These are phyloP conservation scores for Drosophila nigrodunni DNA, from an alignment of 1,140 invertebrate species.

Conservation along the genomic window DNA sequence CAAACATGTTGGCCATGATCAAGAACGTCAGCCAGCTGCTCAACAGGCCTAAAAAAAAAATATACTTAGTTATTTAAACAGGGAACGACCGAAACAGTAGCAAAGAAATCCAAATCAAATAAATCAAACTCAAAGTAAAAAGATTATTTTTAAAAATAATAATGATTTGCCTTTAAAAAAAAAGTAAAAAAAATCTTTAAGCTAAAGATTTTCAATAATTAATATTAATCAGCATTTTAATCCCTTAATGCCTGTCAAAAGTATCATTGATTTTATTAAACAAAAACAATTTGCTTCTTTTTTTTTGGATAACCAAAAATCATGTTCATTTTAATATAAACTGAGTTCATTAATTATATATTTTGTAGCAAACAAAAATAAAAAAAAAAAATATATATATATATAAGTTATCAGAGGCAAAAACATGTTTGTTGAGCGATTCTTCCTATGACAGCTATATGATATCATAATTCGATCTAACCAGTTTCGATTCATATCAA, in stretches of 20 bases:
- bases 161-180: no score
- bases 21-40: conserved; percentile 3
- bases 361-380: conserved; percentile 3
- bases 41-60: conserved; percentile 8
- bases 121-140: no score
- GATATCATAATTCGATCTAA: conserved; percentile 18
- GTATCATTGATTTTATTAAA: no score
- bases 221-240: no score
- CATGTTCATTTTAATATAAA: neutral
- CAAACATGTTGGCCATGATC: conserved; percentile 68
- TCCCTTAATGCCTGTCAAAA: no score
- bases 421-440: conserved; percentile 8
- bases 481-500: conserved; percentile 10
- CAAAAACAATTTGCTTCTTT: no score
- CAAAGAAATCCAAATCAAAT: no score
- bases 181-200: no score
- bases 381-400: neutral
- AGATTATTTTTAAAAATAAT: no score
- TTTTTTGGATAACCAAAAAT: no score
- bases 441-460: conserved; percentile 15
- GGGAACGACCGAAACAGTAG: neutral
- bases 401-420: neutral
- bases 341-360: neutral
- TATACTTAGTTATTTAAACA: neutral
- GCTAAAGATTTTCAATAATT: no score